Evolutionary conservation across 64 coral and sea anemone genomes (phyloP), one percentile per base, ranked within the genome.

Genomic region (Dendronephthya gigantea): DNA sequence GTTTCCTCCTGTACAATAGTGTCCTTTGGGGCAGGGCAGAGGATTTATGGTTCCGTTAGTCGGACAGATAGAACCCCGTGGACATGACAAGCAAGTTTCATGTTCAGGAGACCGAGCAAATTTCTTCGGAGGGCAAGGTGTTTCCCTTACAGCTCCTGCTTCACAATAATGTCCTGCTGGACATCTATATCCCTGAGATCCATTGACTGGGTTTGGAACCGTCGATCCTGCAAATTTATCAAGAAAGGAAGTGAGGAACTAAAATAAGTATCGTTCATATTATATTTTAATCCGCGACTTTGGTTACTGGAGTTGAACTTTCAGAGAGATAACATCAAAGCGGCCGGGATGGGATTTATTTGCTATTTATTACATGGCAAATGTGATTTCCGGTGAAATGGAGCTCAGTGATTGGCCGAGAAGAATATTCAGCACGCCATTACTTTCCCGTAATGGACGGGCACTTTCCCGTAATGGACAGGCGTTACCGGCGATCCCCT

Each of bases 141-240:
- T 50, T 48, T 90, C 92, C 22, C 83, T 91, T 23, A 91, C 72
- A 25, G 87, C 92, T n/a, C 95, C 95, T 68, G 84, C 82, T 11
- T 83, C 82, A 91, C 95, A 98, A 68, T 85, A 93, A 87, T 98
- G 91, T 34, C 95, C 95, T 35, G 51, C 56, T 43, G 92, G 92
- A 79, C 95, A 98, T 29, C 83, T 55, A 45, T 98, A 91, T 81
- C 95, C 95, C 62, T 91, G 87, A 23, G 39, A 70, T 6, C 89
- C 87, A 75, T 91, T 72, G 39, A 92, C 90, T 45, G 94, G 94
- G 27, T 82, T 93, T 36, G 89, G 87, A 11, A 87, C 93, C 3
- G 92, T 87, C 10, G 94, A 97, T 39, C 94, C 94, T 94, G 29
- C 34, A 86, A 79, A 34, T 17, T n/a, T 83, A 36, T 13, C 51